Evolutionary conservation across 2,797 vertebrate species (phyloP).

Genomic region (Moxostoma hubbsi): DNA sequence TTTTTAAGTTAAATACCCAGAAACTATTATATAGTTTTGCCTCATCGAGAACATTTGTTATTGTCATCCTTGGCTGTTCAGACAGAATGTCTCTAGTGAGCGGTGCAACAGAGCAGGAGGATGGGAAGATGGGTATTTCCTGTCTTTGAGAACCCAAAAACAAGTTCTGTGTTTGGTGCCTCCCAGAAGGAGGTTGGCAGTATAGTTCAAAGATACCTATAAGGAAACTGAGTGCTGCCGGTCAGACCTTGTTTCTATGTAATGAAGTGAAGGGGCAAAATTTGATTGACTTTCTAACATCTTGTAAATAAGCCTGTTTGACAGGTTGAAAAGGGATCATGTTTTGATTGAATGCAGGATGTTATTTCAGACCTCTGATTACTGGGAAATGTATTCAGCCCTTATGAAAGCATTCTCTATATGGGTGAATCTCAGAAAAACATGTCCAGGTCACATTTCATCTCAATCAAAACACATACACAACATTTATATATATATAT

Average conservation of each 20-base stretch:
- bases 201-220: constrained; percentile 10
- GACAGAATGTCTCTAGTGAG: constrained; percentile 40
- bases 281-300: constrained; percentile 25
- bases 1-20: constrained; percentile 46
- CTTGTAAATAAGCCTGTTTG: constrained; percentile 26
- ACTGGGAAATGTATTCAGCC: not conserved
- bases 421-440: not conserved
- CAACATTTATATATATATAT: too few relatives aligned
- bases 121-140: not conserved
- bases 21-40: constrained; percentile 51
- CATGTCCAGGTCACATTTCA: not conserved
- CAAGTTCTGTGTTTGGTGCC: not conserved
- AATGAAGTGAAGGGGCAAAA: constrained; percentile 15
- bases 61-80: constrained; percentile 47
- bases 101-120: not conserved
- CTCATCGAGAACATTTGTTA: constrained; percentile 44
- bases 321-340: constrained; percentile 8
- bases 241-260: constrained; percentile 25
- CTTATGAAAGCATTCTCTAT: not conserved
- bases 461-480: not conserved
- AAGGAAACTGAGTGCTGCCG: constrained; percentile 12
- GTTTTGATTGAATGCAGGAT: not conserved
- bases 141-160: constrained; percentile 27
- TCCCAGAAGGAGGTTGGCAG: not conserved
- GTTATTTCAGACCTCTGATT: constrained; percentile 4